phyloP scores from a whole-genome alignment of 2,888 invertebrate species.

The Trissolcus japonicus region DNA sequence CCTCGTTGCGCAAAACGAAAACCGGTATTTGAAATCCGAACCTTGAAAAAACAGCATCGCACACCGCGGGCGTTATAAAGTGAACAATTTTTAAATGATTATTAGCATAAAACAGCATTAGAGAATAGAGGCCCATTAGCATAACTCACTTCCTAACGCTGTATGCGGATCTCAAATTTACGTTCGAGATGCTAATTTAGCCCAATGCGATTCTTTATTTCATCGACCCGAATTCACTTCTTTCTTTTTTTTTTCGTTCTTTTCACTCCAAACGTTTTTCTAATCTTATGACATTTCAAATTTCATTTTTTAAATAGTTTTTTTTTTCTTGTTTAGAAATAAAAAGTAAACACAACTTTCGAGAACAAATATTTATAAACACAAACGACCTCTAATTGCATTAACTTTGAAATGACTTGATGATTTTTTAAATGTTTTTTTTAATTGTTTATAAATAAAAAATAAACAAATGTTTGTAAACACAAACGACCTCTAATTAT shows the following conservation, averaged over 20 bases:
- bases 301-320: background rate
- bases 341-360: background rate
- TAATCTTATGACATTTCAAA: conserved; percentile 10
- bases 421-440: too few species aligned
- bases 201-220: conserved; percentile 34
- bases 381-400: too few species aligned
- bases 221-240: conserved; percentile 7
- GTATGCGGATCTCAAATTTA: conserved; percentile 21
- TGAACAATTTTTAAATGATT: conserved; percentile 44
- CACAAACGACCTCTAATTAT: background rate
- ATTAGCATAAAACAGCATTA: conserved; percentile 53
- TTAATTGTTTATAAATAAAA: background rate
- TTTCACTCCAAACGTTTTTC: conserved; percentile 21
- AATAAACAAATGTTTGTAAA: background rate
- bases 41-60: conserved; percentile 52
- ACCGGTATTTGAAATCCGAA: conserved; percentile 56
- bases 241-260: background rate
- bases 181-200: conserved; percentile 30
- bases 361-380: background rate
- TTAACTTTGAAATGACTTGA: too few species aligned
- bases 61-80: conserved; percentile 29
- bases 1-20: conserved; percentile 53
- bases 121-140: conserved; percentile 41
- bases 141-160: conserved; percentile 49
- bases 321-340: too few species aligned